Evolutionary conservation across 1,140 invertebrate genomes (phyloP).

Genomic region (Dolichoris vasculosae): DNA sequence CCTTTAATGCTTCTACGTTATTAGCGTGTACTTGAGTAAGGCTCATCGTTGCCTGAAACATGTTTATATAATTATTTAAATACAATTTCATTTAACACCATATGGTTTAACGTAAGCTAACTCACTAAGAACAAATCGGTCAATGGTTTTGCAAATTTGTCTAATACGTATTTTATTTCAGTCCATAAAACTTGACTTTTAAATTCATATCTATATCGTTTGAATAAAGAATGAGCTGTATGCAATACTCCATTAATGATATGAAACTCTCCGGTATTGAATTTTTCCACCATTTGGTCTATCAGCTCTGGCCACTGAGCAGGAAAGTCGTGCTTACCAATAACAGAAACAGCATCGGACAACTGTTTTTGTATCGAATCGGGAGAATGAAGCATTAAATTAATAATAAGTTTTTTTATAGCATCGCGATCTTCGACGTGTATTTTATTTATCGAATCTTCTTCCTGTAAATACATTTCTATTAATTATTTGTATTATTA

Average conservation of each 20-base stretch:
- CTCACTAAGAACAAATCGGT: slow-evolving; percentile 92
- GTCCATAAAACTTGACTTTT: slow-evolving; percentile 95
- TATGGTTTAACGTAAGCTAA: slow-evolving; percentile 46
- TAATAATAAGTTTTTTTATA: slow-evolving; percentile 91
- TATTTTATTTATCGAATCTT: slow-evolving; percentile 88
- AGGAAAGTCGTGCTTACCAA: slow-evolving; percentile 95
- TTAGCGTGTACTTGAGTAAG: slow-evolving; percentile 85
- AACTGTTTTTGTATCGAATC: slow-evolving; percentile 94
- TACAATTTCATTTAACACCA: neutral
- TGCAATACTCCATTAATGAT: slow-evolving; percentile 95
- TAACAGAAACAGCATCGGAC: slow-evolving; percentile 96
- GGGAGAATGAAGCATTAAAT: slow-evolving; percentile 93
- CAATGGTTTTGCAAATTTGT: slow-evolving; percentile 93
- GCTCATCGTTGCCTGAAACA: slow-evolving; percentile 86
- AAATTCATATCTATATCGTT: slow-evolving; percentile 96
- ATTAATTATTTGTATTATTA: neutral
- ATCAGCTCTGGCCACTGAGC: slow-evolving; percentile 94
- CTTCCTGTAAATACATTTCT: slow-evolving; percentile 76
- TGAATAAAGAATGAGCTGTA: slow-evolving; percentile 97
- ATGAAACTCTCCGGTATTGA: slow-evolving; percentile 92
- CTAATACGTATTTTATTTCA: slow-evolving; percentile 97
- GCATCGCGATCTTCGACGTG: slow-evolving; percentile 84
- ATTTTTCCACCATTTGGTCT: slow-evolving; percentile 93
- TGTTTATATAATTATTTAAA: slow-evolving; percentile 57
- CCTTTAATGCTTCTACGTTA: slow-evolving; percentile 86